phyloP scores from a whole-genome alignment of 1,140 invertebrate species.

The Drosophila tani region DNA sequence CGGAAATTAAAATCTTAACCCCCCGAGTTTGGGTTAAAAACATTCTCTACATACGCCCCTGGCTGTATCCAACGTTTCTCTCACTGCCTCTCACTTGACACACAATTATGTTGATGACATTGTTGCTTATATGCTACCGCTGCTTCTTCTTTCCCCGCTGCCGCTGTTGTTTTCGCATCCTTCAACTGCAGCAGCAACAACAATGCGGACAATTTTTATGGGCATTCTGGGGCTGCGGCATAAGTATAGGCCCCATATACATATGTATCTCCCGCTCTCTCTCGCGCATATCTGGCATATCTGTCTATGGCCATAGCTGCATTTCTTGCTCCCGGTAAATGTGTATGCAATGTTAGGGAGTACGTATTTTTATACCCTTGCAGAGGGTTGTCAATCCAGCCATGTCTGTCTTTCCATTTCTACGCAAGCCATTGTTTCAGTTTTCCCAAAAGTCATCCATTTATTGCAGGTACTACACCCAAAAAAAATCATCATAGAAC shows the following conservation, averaged over 20 bases:
- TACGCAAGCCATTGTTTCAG: too few relatives aligned
- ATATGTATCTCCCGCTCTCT: constrained; percentile 32
- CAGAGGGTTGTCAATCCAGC: too few relatives aligned
- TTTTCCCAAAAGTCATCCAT: too few relatives aligned
- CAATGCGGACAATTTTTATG: constrained; percentile 72
- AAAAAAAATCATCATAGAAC: too few relatives aligned
- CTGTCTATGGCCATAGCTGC: constrained; percentile 21
- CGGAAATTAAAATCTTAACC: too few relatives aligned
- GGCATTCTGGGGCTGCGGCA: constrained; percentile 57
- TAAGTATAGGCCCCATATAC: neutral
- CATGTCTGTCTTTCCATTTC: too few relatives aligned
- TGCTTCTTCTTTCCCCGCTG: neutral
- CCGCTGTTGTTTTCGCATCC: too few relatives aligned
- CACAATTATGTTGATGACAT: constrained; percentile 56
- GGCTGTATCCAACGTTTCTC: constrained; percentile 11
- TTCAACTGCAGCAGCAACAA: constrained; percentile 42
- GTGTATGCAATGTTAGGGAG: neutral
- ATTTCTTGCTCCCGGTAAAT: constrained; percentile 12
- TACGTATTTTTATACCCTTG: too few relatives aligned
- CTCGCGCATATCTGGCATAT: constrained; percentile 56
- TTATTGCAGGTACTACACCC: too few relatives aligned
- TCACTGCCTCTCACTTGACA: constrained; percentile 41
- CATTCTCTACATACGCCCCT: constrained; percentile 2
- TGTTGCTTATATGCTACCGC: constrained; percentile 36
- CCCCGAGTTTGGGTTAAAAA: too few relatives aligned